Evolutionary conservation across 2,797 vertebrate genomes (phyloP).

Genomic region (Remorina albescens): DNA sequence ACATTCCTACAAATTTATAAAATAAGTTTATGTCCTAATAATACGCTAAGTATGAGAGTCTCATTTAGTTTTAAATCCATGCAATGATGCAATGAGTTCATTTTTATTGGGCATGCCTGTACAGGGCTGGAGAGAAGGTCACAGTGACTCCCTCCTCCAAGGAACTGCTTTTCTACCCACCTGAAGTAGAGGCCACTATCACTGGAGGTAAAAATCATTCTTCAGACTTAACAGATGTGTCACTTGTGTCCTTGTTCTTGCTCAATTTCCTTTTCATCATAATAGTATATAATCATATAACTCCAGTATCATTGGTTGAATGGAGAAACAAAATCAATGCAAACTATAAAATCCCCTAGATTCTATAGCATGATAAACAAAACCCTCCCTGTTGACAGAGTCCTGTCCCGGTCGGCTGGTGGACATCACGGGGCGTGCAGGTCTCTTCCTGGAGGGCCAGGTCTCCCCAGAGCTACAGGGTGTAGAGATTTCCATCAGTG

Average conservation of each 20-base stretch:
- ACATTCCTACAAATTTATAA: background rate
- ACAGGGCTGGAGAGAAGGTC: conserved; percentile 95
- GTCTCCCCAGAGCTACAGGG: conserved; percentile 93
- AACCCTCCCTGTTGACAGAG: conserved; percentile 78
- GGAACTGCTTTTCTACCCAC: conserved; percentile 96
- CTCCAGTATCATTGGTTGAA: background rate
- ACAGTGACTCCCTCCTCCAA: conserved; percentile 96
- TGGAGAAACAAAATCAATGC: background rate
- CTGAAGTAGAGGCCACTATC: conserved; percentile 93
- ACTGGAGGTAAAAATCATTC: conserved; percentile 88
- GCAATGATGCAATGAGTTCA: conserved; percentile 8
- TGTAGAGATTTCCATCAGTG: conserved; percentile 94
- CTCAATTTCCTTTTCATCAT: background rate
- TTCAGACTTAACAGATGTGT: background rate
- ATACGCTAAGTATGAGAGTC: background rate
- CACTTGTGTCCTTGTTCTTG: background rate
- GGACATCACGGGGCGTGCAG: conserved; percentile 93
- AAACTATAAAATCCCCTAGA: too few species aligned
- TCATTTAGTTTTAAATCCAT: background rate
- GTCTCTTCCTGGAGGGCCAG: conserved; percentile 93
- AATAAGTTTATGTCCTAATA: background rate
- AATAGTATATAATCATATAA: background rate
- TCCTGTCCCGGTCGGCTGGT: conserved; percentile 95
- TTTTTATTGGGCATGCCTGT: conserved; percentile 31
- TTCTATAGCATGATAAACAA: background rate